These are phyloP conservation scores for Forbesichthys agassizii DNA, from an alignment of 2,113 vertebrate genomes.

Conservation along the genomic window DNA sequence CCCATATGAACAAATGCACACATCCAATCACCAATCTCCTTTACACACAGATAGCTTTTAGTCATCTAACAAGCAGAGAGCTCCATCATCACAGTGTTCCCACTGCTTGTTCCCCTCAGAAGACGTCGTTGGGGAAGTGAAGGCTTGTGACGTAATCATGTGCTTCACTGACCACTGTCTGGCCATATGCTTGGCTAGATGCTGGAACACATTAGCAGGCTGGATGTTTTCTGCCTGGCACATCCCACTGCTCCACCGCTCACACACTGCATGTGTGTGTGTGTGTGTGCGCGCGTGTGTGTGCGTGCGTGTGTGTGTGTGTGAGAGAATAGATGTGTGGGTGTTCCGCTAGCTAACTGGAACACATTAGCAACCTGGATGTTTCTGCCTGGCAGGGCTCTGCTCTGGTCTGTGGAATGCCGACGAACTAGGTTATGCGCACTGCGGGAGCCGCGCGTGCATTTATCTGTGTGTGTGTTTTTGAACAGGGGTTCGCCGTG, in stretches of 20 bases:
- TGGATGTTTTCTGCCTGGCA: conserved; percentile 76
- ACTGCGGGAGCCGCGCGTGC: background rate
- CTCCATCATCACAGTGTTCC: conserved; percentile 5
- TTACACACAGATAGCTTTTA: background rate
- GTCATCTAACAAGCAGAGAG: conserved; percentile 17
- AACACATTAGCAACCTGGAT: conserved; percentile 27
- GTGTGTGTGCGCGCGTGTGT: conserved; percentile 23
- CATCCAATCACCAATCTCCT: background rate
- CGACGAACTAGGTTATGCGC: background rate
- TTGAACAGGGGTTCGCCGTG: background rate
- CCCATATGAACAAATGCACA: background rate
- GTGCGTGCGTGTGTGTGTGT: conserved; percentile 5
- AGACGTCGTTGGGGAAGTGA: conserved; percentile 40
- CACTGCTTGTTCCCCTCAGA: conserved; percentile 28
- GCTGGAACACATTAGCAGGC: conserved; percentile 73
- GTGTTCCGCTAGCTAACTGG: conserved; percentile 9
- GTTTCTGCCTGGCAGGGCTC: conserved; percentile 12
- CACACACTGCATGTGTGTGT: conserved; percentile 13
- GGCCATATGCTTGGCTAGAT: conserved; percentile 51
- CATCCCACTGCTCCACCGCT: conserved; percentile 35
- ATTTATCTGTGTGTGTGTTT: conserved; percentile 17
- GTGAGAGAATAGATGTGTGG: background rate
- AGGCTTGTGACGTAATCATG: conserved; percentile 68
- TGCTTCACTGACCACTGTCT: conserved; percentile 72
- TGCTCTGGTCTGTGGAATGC: no score